phyloP scores from a whole-genome alignment of 2,797 vertebrate genomes.

The Sebastes iracundus region DNA sequence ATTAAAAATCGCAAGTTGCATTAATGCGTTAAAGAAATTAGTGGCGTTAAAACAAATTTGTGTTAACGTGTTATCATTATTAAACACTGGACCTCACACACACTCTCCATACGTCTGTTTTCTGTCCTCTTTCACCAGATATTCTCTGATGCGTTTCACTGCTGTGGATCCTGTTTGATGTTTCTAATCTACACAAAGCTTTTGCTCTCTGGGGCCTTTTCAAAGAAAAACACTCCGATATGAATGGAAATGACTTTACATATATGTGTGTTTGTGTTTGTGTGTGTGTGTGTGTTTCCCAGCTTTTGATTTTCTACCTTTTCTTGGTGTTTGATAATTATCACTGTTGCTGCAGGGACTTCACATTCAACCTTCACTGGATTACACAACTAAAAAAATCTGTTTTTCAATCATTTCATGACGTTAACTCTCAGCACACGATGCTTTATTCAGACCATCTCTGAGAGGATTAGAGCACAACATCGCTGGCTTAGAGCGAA shows the following conservation, averaged over 20 bases:
- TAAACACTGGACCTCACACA: too few species aligned
- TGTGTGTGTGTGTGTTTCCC: background rate
- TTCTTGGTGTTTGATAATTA: conserved; percentile 31
- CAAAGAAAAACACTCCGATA: conserved; percentile 35
- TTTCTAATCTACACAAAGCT: conserved; percentile 56
- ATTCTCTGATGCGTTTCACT: conserved; percentile 36
- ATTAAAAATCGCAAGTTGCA: too few species aligned
- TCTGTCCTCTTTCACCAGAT: background rate
- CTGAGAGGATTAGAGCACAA: background rate
- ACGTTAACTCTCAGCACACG: background rate
- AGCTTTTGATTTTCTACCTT: conserved; percentile 37
- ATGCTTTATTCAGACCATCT: background rate
- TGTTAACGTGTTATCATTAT: too few species aligned
- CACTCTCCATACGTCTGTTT: background rate
- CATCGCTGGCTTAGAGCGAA: background rate
- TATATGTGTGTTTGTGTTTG: background rate
- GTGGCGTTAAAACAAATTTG: too few species aligned
- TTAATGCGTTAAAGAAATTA: too few species aligned
- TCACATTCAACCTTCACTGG: conserved; percentile 10
- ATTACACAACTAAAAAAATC: background rate
- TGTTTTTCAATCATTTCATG: background rate
- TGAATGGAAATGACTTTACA: conserved; percentile 26
- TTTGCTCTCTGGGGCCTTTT: conserved; percentile 37
- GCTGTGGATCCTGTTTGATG: conserved; percentile 45
- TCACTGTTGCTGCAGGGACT: background rate